Conservation (phyloP, 2,888 invertebrate genomes). For the Heliconius erato region DNA sequence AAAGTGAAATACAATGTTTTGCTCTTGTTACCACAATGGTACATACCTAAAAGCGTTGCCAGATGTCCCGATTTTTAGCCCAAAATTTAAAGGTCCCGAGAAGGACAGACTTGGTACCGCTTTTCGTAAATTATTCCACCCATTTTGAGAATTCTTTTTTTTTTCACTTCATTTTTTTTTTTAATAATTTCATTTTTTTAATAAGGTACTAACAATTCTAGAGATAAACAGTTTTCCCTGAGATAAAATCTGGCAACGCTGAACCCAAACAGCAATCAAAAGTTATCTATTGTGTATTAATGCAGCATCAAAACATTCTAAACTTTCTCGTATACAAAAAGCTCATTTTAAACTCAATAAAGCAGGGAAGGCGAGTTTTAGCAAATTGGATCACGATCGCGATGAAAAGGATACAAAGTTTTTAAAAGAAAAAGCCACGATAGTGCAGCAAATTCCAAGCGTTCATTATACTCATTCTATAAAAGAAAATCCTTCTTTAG, state of each 20-base stretch:
- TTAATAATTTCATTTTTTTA: no score
- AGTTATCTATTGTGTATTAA: background rate
- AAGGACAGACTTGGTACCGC: no score
- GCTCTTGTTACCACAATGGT: background rate
- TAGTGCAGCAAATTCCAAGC: slow-evolving; percentile 41
- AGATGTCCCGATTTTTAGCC: no score
- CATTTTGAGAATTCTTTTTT: no score
- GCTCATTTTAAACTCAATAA: slow-evolving; percentile 44
- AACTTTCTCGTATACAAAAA: slow-evolving; percentile 35
- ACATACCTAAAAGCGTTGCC: background rate
- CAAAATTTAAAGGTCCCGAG: no score
- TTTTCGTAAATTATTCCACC: no score
- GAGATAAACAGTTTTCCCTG: no score
- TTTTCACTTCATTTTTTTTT: no score
- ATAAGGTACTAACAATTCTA: no score
- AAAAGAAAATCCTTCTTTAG: slow-evolving; percentile 29
- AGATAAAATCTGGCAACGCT: no score
- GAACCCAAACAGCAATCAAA: background rate
- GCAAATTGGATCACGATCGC: slow-evolving; percentile 50
- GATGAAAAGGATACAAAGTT: slow-evolving; percentile 48
- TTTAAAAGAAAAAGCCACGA: slow-evolving; percentile 46
- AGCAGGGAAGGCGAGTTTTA: slow-evolving; percentile 43
- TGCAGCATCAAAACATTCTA: background rate
- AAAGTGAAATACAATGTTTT: background rate
- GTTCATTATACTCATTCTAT: slow-evolving; percentile 37